Evolutionary conservation across 2,797 vertebrate genomes (phyloP).

Genomic region (Oreochromis mossambicus): DNA sequence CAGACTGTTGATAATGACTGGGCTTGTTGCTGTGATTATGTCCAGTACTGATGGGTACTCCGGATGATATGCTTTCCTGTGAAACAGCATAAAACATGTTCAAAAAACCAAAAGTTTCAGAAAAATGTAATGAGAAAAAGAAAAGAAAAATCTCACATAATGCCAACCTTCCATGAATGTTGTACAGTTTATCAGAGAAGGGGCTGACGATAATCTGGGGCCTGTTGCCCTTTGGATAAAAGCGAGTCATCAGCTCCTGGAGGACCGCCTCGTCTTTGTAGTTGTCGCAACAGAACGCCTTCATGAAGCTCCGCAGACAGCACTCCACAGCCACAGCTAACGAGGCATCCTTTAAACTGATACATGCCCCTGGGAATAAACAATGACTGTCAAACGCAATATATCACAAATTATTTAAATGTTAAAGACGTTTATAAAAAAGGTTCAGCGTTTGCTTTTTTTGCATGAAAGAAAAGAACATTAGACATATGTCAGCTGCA

Average conservation of each 20-base stretch:
- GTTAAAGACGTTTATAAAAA: neutral
- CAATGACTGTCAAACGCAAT: neutral
- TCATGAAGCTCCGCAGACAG: slow-evolving; percentile 67
- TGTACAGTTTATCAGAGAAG: slow-evolving; percentile 52
- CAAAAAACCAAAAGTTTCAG: neutral
- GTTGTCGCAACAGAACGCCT: slow-evolving; percentile 74
- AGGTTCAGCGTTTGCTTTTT: neutral
- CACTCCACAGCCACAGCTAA: slow-evolving; percentile 66
- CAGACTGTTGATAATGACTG: slow-evolving; percentile 67
- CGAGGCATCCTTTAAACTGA: slow-evolving; percentile 53
- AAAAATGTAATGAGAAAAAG: neutral
- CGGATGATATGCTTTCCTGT: slow-evolving; percentile 40
- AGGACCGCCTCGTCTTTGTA: slow-evolving; percentile 67
- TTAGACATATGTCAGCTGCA: neutral
- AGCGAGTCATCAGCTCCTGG: slow-evolving; percentile 60
- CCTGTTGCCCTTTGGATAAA: slow-evolving; percentile 51
- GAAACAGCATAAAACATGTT: neutral
- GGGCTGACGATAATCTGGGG: slow-evolving; percentile 68
- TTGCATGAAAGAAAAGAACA: neutral
- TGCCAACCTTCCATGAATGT: slow-evolving; percentile 35
- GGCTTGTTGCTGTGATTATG: slow-evolving; percentile 43
- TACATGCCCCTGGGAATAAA: slow-evolving; percentile 35
- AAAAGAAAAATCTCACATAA: neutral
- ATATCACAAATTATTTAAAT: neutral
- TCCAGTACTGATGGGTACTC: slow-evolving; percentile 39